These are phyloP conservation scores for Cettia cetti DNA, from an alignment of 2,113 vertebrate genomes.

Conservation along the genomic window DNA sequence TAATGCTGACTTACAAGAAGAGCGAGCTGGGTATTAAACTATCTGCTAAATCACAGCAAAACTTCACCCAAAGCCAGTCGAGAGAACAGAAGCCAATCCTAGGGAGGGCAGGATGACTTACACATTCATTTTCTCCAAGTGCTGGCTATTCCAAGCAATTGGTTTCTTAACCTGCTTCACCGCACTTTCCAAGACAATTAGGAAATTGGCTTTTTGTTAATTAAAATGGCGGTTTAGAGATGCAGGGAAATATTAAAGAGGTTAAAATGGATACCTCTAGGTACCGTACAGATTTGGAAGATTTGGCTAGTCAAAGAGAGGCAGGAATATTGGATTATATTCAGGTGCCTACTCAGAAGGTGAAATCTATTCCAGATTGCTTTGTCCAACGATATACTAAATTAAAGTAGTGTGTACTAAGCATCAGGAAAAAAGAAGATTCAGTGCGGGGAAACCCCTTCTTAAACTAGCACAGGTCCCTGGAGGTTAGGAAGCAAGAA, in stretches of 20 bases:
- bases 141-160: not conserved
- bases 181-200: not conserved
- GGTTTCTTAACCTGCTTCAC: slow-evolving; percentile 31
- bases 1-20: slow-evolving; percentile 67
- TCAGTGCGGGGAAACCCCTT: not conserved
- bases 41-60: slow-evolving; percentile 66
- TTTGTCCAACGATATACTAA: not conserved
- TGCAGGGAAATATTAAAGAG: not conserved
- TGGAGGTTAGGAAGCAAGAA: not conserved
- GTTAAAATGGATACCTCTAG: slow-evolving; percentile 40
- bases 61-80: slow-evolving; percentile 1
- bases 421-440: not conserved
- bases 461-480: not conserved
- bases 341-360: not conserved
- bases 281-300: not conserved
- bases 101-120: not conserved
- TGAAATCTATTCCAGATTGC: not conserved
- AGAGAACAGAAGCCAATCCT: not conserved
- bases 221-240: slow-evolving; percentile 45
- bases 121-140: not conserved
- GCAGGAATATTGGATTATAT: not conserved
- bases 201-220: slow-evolving; percentile 43
- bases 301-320: not conserved
- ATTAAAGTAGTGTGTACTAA: not conserved
- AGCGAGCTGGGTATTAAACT: slow-evolving; percentile 53